Evolutionary conservation across 2,888 invertebrate species (phyloP).

Genomic region (Criorhina ranunculi): DNA sequence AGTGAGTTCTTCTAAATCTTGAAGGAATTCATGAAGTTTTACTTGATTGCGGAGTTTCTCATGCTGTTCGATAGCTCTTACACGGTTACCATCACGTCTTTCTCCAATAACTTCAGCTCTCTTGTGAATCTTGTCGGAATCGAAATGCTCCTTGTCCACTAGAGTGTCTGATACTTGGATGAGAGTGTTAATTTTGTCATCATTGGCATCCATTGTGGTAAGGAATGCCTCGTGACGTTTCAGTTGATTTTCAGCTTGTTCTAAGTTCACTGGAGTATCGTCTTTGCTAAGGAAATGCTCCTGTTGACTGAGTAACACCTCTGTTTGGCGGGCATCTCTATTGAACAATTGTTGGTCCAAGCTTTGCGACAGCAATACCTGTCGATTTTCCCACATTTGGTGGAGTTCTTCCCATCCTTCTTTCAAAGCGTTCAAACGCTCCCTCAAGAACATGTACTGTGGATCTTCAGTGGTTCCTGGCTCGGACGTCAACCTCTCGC

Average conservation of each 20-base stretch:
- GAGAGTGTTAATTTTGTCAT: constrained; percentile 99
- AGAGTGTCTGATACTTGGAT: constrained; percentile 96
- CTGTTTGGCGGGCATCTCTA: constrained; percentile 98
- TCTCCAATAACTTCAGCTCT: constrained; percentile 98
- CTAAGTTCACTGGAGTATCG: constrained; percentile 96
- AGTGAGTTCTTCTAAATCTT: constrained; percentile 97
- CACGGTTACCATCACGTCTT: constrained; percentile 94
- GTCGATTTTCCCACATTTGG: constrained; percentile 99
- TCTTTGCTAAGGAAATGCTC: constrained; percentile 99
- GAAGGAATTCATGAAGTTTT: constrained; percentile 97
- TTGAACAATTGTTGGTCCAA: constrained; percentile 97
- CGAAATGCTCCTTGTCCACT: constrained; percentile 97
- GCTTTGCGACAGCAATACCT: constrained; percentile 96
- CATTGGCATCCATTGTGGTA: constrained; percentile 99
- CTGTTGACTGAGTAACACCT: constrained; percentile 98
- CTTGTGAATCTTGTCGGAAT: constrained; percentile 97
- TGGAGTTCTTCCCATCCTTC: constrained; percentile 99
- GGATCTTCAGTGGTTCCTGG: constrained; percentile 96
- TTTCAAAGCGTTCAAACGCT: constrained; percentile 98
- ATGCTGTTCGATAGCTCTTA: constrained; percentile 95
- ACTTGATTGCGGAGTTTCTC: constrained; percentile 97
- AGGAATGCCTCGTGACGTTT: constrained; percentile 99
- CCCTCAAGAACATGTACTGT: constrained; percentile 99
- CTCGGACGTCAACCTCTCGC: constrained; percentile 96
- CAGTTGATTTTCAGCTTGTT: constrained; percentile 98